phyloP scores from a whole-genome alignment of 2,797 vertebrate species.

The Takifugu ocellatus region DNA sequence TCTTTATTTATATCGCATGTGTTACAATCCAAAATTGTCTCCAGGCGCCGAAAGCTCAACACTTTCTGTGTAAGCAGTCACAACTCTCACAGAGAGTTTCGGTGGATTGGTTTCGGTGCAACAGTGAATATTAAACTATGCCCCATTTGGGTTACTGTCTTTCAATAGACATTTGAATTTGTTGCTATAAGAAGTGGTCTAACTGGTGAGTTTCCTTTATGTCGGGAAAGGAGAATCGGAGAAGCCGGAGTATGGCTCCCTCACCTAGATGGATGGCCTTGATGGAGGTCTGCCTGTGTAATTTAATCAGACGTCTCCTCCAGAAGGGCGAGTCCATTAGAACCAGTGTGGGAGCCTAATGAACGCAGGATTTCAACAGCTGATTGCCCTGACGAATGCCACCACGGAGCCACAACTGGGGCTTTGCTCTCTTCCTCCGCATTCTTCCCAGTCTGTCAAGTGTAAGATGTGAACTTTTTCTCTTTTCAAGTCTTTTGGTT shows the following conservation, averaged over 20 bases:
- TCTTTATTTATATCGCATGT: too few species aligned
- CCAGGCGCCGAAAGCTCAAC: slow-evolving; percentile 59
- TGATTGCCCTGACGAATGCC: slow-evolving; percentile 40
- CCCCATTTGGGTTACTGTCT: slow-evolving; percentile 34
- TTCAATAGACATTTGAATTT: slow-evolving; percentile 55
- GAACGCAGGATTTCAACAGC: slow-evolving; percentile 53
- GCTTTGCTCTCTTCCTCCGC: neutral
- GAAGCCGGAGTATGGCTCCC: slow-evolving; percentile 24
- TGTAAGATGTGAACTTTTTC: too few species aligned
- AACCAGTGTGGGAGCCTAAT: slow-evolving; percentile 60
- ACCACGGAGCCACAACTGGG: slow-evolving; percentile 31
- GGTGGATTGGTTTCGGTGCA: too few species aligned
- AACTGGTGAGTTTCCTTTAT: slow-evolving; percentile 37
- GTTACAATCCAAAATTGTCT: too few species aligned
- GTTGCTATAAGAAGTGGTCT: slow-evolving; percentile 51
- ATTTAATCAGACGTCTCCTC: slow-evolving; percentile 76
- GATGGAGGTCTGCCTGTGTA: slow-evolving; percentile 72
- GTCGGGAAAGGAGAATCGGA: slow-evolving; percentile 5
- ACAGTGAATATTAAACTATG: slow-evolving; percentile 33
- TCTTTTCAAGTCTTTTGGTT: too few species aligned
- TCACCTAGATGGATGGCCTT: slow-evolving; percentile 63
- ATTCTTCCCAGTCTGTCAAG: neutral
- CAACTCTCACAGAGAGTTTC: slow-evolving; percentile 45
- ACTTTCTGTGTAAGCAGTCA: slow-evolving; percentile 73
- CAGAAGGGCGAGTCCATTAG: slow-evolving; percentile 46